Evolutionary conservation across 2,888 invertebrate genomes (phyloP).

Genomic region (Rhagium mordax): DNA sequence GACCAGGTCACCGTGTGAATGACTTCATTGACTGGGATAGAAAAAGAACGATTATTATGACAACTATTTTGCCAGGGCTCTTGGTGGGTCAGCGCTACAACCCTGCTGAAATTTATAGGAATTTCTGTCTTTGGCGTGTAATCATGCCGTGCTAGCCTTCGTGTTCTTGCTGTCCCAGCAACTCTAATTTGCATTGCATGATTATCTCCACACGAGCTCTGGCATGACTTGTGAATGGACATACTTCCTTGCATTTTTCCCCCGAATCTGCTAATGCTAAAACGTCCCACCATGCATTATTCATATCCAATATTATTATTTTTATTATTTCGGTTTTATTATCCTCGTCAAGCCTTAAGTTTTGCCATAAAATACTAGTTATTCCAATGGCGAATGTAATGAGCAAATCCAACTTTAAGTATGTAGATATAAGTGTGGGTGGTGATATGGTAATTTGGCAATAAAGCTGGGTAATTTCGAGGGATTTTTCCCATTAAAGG

Average conservation of each 20-base stretch:
- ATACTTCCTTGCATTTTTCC: background rate
- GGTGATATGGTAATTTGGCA: background rate
- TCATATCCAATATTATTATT: background rate
- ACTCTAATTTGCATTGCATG: conserved; percentile 17
- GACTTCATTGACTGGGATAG: too few species aligned
- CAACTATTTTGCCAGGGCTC: background rate
- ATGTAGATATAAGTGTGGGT: background rate
- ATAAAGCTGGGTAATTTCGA: background rate
- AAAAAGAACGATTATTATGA: too few species aligned
- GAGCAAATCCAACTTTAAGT: background rate
- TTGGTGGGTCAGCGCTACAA: background rate
- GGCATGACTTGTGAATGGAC: conserved; percentile 13
- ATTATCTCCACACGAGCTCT: conserved; percentile 17
- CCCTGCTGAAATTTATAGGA: conserved; percentile 11
- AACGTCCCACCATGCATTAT: background rate
- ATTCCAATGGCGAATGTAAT: background rate
- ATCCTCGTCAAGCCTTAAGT: background rate
- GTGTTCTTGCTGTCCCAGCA: background rate
- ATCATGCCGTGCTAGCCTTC: background rate
- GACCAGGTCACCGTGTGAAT: too few species aligned
- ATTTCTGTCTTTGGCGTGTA: conserved; percentile 21
- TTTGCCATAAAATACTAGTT: background rate
- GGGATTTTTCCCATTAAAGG: too few species aligned
- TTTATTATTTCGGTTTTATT: background rate
- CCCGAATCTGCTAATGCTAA: background rate